Evolutionary conservation across 1,140 invertebrate species (phyloP).

Genomic region (Lamellibrachia luymesi): DNA sequence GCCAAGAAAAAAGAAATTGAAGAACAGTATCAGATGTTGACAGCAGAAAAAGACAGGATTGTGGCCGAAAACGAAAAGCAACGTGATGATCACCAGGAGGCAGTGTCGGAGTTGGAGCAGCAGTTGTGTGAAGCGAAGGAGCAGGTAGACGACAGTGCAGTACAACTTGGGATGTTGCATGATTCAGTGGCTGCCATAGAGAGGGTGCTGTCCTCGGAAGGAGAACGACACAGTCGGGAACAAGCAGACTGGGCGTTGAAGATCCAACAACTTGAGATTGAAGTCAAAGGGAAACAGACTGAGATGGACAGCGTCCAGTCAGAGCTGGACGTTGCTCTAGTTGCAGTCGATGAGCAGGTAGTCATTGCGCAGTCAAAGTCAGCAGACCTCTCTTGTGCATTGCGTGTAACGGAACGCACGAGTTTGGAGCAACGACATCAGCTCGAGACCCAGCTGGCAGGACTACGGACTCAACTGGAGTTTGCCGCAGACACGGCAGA

Average conservation of each 20-base stretch:
- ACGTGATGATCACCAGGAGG: background rate
- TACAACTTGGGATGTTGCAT: background rate
- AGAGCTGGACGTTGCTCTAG: background rate
- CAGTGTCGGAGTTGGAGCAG: background rate
- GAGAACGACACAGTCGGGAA: background rate
- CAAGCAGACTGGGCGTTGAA: background rate
- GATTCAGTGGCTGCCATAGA: background rate
- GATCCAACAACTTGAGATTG: background rate
- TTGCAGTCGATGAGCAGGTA: background rate
- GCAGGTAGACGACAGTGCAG: background rate
- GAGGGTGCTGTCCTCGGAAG: background rate
- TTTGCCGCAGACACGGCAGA: background rate
- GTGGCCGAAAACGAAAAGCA: background rate
- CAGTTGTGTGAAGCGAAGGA: background rate
- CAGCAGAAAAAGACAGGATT: background rate
- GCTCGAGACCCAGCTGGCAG: background rate
- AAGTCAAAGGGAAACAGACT: background rate
- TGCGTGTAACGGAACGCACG: background rate
- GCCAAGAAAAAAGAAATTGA: background rate
- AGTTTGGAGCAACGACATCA: background rate
- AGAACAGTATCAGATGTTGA: background rate
- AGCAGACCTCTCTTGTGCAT: background rate
- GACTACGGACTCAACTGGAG: background rate
- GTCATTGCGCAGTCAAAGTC: background rate
- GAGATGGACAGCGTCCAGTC: background rate